These are phyloP conservation scores for Periophthalmus magnuspinnatus DNA, from an alignment of 2,797 vertebrate species.

Conservation along the genomic window DNA sequence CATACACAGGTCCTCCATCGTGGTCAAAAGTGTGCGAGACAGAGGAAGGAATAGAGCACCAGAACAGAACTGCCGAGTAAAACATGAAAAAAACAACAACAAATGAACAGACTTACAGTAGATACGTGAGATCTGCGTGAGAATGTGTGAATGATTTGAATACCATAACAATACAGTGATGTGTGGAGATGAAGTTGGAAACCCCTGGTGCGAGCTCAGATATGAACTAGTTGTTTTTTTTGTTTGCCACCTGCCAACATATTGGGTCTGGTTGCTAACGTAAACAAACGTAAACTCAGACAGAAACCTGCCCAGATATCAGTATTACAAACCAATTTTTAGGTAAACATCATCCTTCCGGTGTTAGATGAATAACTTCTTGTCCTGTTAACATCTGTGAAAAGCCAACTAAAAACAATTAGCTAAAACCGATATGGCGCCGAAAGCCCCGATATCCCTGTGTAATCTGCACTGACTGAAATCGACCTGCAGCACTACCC, in stretches of 20 bases:
- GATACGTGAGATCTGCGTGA: not conserved
- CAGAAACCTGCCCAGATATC: not conserved
- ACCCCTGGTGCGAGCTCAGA: constrained; percentile 20
- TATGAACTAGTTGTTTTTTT: not conserved
- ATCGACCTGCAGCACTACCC: constrained; percentile 23
- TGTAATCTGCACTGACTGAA: no score
- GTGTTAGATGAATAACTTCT: no score
- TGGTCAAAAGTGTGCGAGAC: constrained; percentile 52
- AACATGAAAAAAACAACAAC: not conserved
- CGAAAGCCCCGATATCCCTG: no score
- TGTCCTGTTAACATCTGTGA: no score
- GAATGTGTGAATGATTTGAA: not conserved
- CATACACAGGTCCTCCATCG: constrained; percentile 51
- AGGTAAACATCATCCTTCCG: no score
- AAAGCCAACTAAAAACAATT: no score
- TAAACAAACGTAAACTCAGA: no score
- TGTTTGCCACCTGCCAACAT: no score
- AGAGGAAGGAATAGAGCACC: constrained; percentile 52
- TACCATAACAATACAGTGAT: not conserved
- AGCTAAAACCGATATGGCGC: no score
- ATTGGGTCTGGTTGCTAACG: no score
- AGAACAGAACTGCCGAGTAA: constrained; percentile 48
- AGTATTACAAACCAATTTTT: no score
- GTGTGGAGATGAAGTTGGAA: not conserved
- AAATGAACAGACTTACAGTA: not conserved